Conservation (phyloP, 2,113 vertebrate genomes). For the Oncorhynchus kisutch region DNA sequence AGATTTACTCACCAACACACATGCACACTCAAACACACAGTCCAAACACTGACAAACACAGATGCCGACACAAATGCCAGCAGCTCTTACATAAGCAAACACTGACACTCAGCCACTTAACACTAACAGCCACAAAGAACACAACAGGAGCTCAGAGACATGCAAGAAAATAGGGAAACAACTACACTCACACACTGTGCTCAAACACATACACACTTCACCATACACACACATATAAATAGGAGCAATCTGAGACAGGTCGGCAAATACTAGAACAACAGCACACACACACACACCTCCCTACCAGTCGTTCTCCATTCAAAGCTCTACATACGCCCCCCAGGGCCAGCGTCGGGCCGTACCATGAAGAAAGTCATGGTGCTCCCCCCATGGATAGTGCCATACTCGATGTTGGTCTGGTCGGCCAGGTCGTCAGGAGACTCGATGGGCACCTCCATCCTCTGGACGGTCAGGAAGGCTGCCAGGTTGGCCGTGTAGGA, state of each 20-base stretch:
- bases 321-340: background rate
- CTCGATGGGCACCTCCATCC: conserved; percentile 94
- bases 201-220: background rate
- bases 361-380: conserved; percentile 99
- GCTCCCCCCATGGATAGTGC: conserved; percentile 92
- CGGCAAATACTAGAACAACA: background rate
- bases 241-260: background rate
- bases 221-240: conserved; percentile 1
- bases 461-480: conserved; percentile 92
- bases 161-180: conserved; percentile 37
- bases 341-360: conserved; percentile 1
- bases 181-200: conserved; percentile 1
- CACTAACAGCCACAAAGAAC: conserved; percentile 55
- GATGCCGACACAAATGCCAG: conserved; percentile 65
- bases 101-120: conserved; percentile 62
- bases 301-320: background rate
- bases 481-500: conserved; percentile 96
- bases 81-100: conserved; percentile 58
- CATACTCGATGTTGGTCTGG: conserved; percentile 95
- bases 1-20: background rate
- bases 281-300: conserved; percentile 2
- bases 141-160: conserved; percentile 42
- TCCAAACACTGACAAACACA: conserved; percentile 42
- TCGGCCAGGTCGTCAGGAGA: conserved; percentile 90
- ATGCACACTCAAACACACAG: conserved; percentile 24